Conservation (phyloP, 2,888 invertebrate genomes). For the Tanaodytes sp. region DNA sequence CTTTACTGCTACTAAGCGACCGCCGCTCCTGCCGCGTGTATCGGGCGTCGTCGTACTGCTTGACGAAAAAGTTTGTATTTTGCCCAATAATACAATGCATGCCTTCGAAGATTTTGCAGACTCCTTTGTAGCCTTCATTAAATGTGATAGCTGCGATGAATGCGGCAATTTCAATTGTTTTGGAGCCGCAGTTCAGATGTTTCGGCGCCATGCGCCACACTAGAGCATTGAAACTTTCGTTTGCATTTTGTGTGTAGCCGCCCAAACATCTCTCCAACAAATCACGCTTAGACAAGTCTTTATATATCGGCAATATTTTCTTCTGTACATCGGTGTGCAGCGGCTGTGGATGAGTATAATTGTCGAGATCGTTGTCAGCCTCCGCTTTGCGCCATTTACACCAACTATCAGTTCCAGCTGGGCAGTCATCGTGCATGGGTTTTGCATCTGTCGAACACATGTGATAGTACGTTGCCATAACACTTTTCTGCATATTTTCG, state of each 20-base stretch:
- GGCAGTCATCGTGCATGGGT: slow-evolving; percentile 44
- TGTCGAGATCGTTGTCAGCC: slow-evolving; percentile 5
- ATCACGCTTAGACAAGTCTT: slow-evolving; percentile 13
- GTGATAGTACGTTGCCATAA: slow-evolving; percentile 11
- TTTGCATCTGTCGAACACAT: slow-evolving; percentile 3
- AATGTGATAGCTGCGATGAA: slow-evolving; percentile 6
- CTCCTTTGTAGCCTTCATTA: not conserved
- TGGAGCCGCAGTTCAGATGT: slow-evolving; percentile 13
- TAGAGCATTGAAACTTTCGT: slow-evolving; percentile 5
- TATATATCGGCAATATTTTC: slow-evolving; percentile 5
- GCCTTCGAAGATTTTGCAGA: not conserved
- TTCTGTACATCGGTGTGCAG: slow-evolving; percentile 8
- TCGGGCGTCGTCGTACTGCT: not conserved
- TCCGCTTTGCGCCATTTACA: slow-evolving; percentile 19
- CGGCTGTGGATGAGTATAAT: slow-evolving; percentile 7
- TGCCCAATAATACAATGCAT: not conserved
- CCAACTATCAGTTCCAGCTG: slow-evolving; percentile 24
- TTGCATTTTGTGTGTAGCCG: slow-evolving; percentile 12
- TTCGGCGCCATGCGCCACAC: slow-evolving; percentile 22
- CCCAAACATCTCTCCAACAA: slow-evolving; percentile 16
- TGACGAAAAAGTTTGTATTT: not conserved
- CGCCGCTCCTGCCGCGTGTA: slow-evolving; percentile 12
- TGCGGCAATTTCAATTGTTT: slow-evolving; percentile 11
- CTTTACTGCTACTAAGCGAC: not conserved
- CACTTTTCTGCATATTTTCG: not conserved